Percentiles rank a stretch among this genome's conserved stretches.
Evolutionary conservation across 2,888 invertebrate species (phyloP).

Genomic region (Mythimna vitellina): DNA sequence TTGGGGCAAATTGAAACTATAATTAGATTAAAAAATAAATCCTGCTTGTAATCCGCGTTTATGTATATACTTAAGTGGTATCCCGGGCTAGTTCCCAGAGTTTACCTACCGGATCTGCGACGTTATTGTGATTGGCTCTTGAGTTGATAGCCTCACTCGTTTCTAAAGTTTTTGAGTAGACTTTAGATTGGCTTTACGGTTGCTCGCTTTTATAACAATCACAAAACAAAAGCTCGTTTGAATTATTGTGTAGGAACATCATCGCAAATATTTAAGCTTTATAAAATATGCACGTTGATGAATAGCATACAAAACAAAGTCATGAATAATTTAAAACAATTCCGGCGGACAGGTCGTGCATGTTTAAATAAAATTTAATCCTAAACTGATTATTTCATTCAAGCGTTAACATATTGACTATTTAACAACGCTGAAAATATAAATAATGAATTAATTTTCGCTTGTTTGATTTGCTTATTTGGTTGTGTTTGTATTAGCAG

Average conservation of each 20-base stretch:
- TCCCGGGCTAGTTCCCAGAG: slow-evolving; percentile 16
- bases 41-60: slow-evolving; percentile 44
- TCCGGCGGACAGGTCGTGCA: slow-evolving; percentile 35
- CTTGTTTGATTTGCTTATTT: slow-evolving; percentile 5
- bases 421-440: slow-evolving; percentile 11
- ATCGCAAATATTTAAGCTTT: slow-evolving; percentile 33
- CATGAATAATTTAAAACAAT: slow-evolving; percentile 57
- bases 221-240: slow-evolving; percentile 19
- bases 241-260: slow-evolving; percentile 19
- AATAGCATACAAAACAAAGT: slow-evolving; percentile 51
- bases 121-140: slow-evolving; percentile 34
- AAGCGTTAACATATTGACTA: slow-evolving; percentile 25
- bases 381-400: slow-evolving; percentile 36
- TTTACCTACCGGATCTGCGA: slow-evolving; percentile 16
- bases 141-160: slow-evolving; percentile 24
- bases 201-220: slow-evolving; percentile 15
- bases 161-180: slow-evolving; percentile 24
- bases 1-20: slow-evolving; percentile 68
- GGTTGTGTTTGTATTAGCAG: slow-evolving; percentile 8
- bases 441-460: slow-evolving; percentile 19
- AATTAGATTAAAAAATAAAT: slow-evolving; percentile 53
- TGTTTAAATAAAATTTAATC: slow-evolving; percentile 52
- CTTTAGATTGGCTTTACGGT: slow-evolving; percentile 11
- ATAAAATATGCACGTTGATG: slow-evolving; percentile 48
- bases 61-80: slow-evolving; percentile 32